Evolutionary conservation across 2,888 invertebrate genomes (phyloP).

Genomic region (Trichopria drosophilae): DNA sequence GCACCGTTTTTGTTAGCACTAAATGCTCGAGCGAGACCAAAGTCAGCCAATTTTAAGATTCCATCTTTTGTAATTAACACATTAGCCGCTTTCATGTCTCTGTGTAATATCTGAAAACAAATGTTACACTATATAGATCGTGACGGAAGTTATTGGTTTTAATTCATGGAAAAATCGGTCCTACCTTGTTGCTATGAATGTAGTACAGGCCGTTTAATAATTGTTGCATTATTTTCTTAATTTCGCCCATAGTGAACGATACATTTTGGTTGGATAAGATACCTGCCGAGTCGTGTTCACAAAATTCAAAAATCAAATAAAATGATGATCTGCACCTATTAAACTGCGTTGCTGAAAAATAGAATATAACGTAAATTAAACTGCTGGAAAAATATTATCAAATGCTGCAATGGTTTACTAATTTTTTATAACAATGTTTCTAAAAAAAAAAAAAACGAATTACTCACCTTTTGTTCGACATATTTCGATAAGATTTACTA

Average conservation of each 20-base stretch:
- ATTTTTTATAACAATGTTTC: background rate
- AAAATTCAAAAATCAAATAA: constrained; percentile 94
- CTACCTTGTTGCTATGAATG: constrained; percentile 84
- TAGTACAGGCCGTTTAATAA: constrained; percentile 84
- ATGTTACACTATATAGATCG: background rate
- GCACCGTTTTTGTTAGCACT: constrained; percentile 80
- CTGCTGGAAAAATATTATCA: background rate
- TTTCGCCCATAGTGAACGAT: constrained; percentile 90
- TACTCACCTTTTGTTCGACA: constrained; percentile 86
- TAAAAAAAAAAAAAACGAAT: background rate
- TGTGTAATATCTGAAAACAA: constrained; percentile 69
- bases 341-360: constrained; percentile 60
- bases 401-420: background rate
- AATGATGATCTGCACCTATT: constrained; percentile 82
- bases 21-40: constrained; percentile 90
- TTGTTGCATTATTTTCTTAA: constrained; percentile 86
- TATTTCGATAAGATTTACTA: constrained; percentile 95
- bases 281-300: constrained; percentile 95
- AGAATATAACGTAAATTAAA: constrained; percentile 1
- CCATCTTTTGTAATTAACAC: constrained; percentile 92
- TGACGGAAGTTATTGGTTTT: too few species aligned
- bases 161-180: too few species aligned
- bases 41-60: constrained; percentile 90
- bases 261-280: constrained; percentile 88
- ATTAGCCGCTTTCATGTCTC: constrained; percentile 98